Conservation (phyloP, 2,797 vertebrate species). For the Meda fulgida region DNA sequence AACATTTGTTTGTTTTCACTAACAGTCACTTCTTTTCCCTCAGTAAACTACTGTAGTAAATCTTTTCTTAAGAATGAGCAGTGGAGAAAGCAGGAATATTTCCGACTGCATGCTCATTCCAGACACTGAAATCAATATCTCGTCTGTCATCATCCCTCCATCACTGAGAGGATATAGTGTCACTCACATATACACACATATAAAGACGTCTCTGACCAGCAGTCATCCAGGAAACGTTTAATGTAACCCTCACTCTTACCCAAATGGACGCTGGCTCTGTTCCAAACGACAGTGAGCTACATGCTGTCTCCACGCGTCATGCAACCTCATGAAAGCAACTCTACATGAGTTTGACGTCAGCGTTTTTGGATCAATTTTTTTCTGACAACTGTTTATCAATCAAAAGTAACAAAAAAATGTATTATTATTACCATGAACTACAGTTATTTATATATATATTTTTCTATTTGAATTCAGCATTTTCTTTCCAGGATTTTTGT, state of each 20-base stretch:
- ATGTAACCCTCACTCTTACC: background rate
- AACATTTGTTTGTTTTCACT: background rate
- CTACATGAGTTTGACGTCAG: background rate
- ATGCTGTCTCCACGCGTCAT: background rate
- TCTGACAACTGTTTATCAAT: background rate
- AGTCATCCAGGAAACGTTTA: conserved; percentile 11
- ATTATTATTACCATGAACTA: background rate
- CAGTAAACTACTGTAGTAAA: conserved; percentile 4
- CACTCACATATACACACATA: conserved; percentile 3
- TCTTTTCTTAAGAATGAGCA: conserved; percentile 34
- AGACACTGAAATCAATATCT: conserved; percentile 55
- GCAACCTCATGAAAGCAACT: background rate
- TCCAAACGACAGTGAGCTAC: background rate
- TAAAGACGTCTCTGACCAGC: background rate
- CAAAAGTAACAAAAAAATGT: background rate
- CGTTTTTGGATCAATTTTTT: background rate
- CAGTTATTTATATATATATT: background rate
- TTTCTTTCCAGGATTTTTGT: too few relatives aligned
- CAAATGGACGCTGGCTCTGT: conserved; percentile 1
- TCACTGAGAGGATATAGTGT: conserved; percentile 19
- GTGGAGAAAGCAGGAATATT: conserved; percentile 7
- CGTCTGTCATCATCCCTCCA: conserved; percentile 45
- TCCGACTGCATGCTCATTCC: conserved; percentile 42
- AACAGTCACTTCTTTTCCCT: background rate
- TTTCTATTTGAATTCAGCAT: too few relatives aligned